phyloP scores from a whole-genome alignment of 2,797 vertebrate genomes.

The Rhinophrynus dorsalis region DNA sequence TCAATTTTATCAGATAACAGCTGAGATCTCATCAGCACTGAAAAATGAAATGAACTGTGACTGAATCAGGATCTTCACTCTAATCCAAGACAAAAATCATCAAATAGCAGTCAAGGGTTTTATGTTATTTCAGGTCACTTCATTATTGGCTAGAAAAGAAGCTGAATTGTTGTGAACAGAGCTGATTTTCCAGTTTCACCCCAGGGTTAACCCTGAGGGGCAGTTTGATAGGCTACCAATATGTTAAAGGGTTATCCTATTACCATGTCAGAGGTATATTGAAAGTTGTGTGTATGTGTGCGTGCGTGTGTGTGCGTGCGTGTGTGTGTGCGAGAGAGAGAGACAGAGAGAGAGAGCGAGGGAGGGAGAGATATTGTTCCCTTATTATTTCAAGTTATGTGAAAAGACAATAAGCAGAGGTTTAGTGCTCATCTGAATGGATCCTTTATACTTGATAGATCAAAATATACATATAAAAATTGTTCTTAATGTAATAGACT shows the following conservation, averaged over 20 bases:
- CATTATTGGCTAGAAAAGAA: conserved; percentile 93
- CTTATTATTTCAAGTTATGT: too few relatives aligned
- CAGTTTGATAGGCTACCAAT: conserved; percentile 96
- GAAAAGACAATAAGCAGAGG: conserved; percentile 58
- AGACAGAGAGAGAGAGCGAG: too few relatives aligned
- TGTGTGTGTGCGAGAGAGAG: too few relatives aligned
- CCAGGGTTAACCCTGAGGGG: conserved; percentile 97
- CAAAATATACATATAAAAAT: conserved; percentile 48
- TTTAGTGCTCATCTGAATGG: conserved; percentile 13
- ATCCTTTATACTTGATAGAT: conserved; percentile 43
- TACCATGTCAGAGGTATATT: conserved; percentile 98
- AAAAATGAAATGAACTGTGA: conserved; percentile 99
- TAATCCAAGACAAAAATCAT: conserved; percentile 98
- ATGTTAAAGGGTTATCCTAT: conserved; percentile 98
- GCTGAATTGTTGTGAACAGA: conserved; percentile 95
- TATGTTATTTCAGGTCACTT: conserved; percentile 99
- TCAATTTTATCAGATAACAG: conserved; percentile 99
- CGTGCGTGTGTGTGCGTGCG: too few relatives aligned
- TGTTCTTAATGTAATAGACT: conserved; percentile 28
- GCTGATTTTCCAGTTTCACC: conserved; percentile 92
- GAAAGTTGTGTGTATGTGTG: too few relatives aligned
- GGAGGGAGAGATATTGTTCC: too few relatives aligned
- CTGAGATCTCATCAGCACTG: conserved; percentile 99
- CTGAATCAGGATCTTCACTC: conserved; percentile 98
- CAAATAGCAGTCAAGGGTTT: conserved; percentile 92